Base-by-base conservation (phyloP, 2,113 vertebrate genomes). In the Beaufortia kweichowensis region DNA sequence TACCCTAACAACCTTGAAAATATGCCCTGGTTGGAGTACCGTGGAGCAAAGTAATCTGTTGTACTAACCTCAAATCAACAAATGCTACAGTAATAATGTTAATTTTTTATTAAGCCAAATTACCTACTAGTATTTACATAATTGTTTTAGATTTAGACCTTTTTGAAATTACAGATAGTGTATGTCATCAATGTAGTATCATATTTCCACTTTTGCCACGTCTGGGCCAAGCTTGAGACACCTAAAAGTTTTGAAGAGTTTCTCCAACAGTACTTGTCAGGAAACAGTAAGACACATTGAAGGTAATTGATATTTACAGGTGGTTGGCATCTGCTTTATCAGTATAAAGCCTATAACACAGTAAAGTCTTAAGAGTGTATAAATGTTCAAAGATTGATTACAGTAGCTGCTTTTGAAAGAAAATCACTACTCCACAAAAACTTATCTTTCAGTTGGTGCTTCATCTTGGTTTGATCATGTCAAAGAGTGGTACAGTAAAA, bases 401-500 rank as follows among this genome's bases (percentile, higher is more conserved):
- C n/a, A n/a, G n/a, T n/a, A 15, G 43, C 23, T 46, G 1, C 9
- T 3, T 10, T 48, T 50, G 19, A n/a, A 2, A 67, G 6, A 26
- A 15, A 67, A 48, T 12, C 2, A 29, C n/a, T 0, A 46, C 2
- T 64, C 14, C n/a, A 41, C 35, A 19, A 46, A 46, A 3, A 19
- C 43, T 0, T 21, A 50, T 19, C 24, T 46, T 75, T 39, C 56
- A 91, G 89, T 91, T 74, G 43, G 4, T 14, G 84, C 24, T 3
- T 70, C 76, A 0, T 88, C 83, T 61, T 92, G 91, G 89, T 92
- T 91, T 35, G 84, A 92, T 68, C 91, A 92, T 68, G 72, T 92
- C 35, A 75, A 66, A 17, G 85, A 55, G 28, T 90, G 89, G 90
- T 82, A 88, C 70, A 80, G 28, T 23, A 69, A 78, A 19, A 85